Base-by-base conservation (phyloP, 2,113 vertebrate species). In the Scatophagus argus region DNA sequence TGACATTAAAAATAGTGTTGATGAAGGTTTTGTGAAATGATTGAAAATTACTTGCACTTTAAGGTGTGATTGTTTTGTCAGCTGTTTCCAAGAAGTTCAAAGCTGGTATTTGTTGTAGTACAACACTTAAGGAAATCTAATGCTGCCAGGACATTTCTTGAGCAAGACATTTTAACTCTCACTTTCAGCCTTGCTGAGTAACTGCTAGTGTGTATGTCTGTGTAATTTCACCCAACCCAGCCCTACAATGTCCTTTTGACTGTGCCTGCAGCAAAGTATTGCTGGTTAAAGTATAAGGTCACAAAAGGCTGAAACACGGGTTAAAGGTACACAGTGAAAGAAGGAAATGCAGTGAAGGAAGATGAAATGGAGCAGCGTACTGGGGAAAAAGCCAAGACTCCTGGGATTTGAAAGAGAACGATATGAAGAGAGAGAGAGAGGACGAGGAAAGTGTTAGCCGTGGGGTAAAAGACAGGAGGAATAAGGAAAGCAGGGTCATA, bases 401-500 rank as follows among this genome's bases (percentile, higher is more conserved):
- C 44, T 23, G 72, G 41, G 75, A 52, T 67, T 54, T 52, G 27
- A 62, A 52, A 69, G 44, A 46, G 43, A 77, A 63, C 16, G 27
- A 65, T 34, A 27, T n/a, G 27, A 49, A 66, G 62, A 73, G 25
- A 56, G 25, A 79, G 46, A 71, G 25, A 6, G 72, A 49, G 64
- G 29, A 13, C n/a, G 29, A 51, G 54, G 11, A 77, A 69, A 73
- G 65, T 65, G 55, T 80, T 71, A 14, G 82, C 83, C 34, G 25
- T 39, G 4, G 88, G 79, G 72, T 46, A 69, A 73, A 79, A 65
- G 73, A 79, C 69, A 56, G 39, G 52, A 66, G 63, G 19, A 88
- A 66, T 74, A 65, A 77, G 63, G 82, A 81, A 80, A 74, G 83
- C 62, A 70, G 74, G 77, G 79, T 85, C 77, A 39, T 82, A 89